Base-by-base conservation (phyloP, 2,888 invertebrate species). In the Aphidius colemani region DNA sequence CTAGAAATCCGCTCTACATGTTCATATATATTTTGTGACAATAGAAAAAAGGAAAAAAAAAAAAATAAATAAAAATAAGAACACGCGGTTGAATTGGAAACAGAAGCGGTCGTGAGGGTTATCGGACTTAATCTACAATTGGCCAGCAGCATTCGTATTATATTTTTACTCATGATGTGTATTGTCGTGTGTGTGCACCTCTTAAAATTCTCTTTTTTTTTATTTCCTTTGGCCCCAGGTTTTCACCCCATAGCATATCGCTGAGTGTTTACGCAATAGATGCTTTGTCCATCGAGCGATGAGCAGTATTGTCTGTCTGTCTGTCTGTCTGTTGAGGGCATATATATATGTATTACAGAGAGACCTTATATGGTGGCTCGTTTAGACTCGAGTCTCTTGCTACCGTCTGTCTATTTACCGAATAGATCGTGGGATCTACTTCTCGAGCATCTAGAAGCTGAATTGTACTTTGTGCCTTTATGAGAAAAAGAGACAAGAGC, bases 221-320 rank as follows among this genome's bases (percentile, higher is more conserved):
- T 59, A 41, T 61, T 63, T 61, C 65, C 55, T 66, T 59, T 41
- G 48, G 62, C 56, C 45, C 61, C 49, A 59, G 57, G 57, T 57
- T 40, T 57, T 58, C 61, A 53, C 62, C 59, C 63, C 59, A 61
- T 58, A 63, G 60, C 63, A 56, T 74, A 70, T 71, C 74, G 71
- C 71, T 76, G 77, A 78, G 80, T 81, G 81, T 80, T 82, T 81
- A 80, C 81, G 81, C 80, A 81, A 80, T 80, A 80, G 80, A 75
- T 75, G 78, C 79, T 75, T 82, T 82, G 81, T 81, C 80, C 79
- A 76, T 78, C 77, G 77, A 79, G 75, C 80, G 80, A 80, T 79
- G 80, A 78, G 77, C 76, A 75, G 75, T 76, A 81, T 82, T 81
- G 81, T 81, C 81, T 78, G 78, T 79, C 79, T 72, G 75, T 74